Percentiles rank a stretch among this genome's conserved stretches.
phyloP scores from a whole-genome alignment of 1,140 invertebrate species.

The Lutraria rhynchaena region DNA sequence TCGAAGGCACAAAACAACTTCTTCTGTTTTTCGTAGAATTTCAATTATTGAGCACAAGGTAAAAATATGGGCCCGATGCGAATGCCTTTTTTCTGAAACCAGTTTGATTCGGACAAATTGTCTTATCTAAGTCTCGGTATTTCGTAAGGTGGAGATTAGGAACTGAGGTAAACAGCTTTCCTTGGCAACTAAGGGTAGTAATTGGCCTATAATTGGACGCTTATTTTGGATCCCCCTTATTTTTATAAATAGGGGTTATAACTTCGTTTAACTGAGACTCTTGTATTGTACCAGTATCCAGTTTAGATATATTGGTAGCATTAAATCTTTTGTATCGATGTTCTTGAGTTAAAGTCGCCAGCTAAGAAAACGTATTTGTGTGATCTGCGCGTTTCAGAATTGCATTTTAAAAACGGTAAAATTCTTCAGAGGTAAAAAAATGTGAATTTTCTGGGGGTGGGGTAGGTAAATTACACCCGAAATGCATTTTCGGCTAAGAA shows the following conservation, averaged over 20 bases:
- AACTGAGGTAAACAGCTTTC: slow-evolving; percentile 56
- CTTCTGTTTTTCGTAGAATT: background rate
- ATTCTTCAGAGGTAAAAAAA: too few species aligned
- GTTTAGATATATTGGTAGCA: slow-evolving; percentile 10
- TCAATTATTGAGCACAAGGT: background rate
- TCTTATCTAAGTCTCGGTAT: background rate
- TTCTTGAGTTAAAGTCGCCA: too few species aligned
- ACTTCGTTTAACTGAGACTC: slow-evolving; percentile 3
- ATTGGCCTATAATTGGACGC: slow-evolving; percentile 50
- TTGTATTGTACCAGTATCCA: slow-evolving; percentile 24
- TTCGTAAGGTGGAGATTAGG: slow-evolving; percentile 37
- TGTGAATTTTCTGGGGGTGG: too few species aligned
- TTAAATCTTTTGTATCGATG: slow-evolving; percentile 11
- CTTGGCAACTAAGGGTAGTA: slow-evolving; percentile 41
- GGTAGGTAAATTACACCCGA: too few species aligned
- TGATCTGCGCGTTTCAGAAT: too few species aligned
- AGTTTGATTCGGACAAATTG: slow-evolving; percentile 42
- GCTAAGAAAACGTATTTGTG: too few species aligned
- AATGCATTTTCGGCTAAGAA: too few species aligned
- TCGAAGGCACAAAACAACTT: slow-evolving; percentile 15
- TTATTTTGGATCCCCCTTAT: slow-evolving; percentile 35
- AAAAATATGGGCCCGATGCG: too few species aligned
- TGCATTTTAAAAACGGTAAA: too few species aligned
- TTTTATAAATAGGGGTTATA: slow-evolving; percentile 58
- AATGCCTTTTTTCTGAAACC: slow-evolving; percentile 50